Evolutionary conservation across 1,140 invertebrate species (phyloP).

Genomic region (Rhyacophila brunnea): DNA sequence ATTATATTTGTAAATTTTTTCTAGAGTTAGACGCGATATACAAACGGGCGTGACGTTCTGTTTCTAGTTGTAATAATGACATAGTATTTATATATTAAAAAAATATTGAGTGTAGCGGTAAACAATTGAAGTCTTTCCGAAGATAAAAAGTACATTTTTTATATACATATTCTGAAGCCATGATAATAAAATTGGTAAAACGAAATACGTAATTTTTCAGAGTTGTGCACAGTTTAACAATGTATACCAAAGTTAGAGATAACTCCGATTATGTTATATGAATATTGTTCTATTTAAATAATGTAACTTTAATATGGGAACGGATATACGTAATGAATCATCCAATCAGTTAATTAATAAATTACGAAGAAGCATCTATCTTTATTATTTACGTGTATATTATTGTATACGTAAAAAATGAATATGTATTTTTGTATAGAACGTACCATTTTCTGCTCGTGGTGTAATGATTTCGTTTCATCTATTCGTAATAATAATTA

Average conservation of each 20-base stretch:
- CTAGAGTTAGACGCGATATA: slow-evolving; percentile 29
- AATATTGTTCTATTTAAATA: slow-evolving; percentile 30
- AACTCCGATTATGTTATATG: slow-evolving; percentile 28
- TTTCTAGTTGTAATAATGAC: slow-evolving; percentile 29
- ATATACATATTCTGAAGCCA: slow-evolving; percentile 36
- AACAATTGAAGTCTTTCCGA: slow-evolving; percentile 24
- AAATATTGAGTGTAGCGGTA: slow-evolving; percentile 29
- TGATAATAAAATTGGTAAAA: slow-evolving; percentile 30
- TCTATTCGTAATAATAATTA: neutral
- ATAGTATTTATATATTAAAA: slow-evolving; percentile 35
- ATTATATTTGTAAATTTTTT: slow-evolving; percentile 36
- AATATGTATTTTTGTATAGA: slow-evolving; percentile 36
- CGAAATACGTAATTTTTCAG: slow-evolving; percentile 35
- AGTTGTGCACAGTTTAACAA: slow-evolving; percentile 31
- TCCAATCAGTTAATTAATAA: slow-evolving; percentile 37
- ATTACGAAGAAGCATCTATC: slow-evolving; percentile 13
- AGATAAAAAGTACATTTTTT: slow-evolving; percentile 33
- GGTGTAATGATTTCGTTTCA: slow-evolving; percentile 12
- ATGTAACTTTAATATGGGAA: slow-evolving; percentile 43
- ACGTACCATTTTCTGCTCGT: slow-evolving; percentile 27
- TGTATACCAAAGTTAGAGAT: slow-evolving; percentile 36
- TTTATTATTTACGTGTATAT: slow-evolving; percentile 25
- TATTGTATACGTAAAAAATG: slow-evolving; percentile 28
- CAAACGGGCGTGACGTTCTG: slow-evolving; percentile 11
- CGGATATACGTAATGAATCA: slow-evolving; percentile 55